These are phyloP conservation scores for Sinella curviseta DNA, from an alignment of 1,140 invertebrate species.

Conservation along the genomic window DNA sequence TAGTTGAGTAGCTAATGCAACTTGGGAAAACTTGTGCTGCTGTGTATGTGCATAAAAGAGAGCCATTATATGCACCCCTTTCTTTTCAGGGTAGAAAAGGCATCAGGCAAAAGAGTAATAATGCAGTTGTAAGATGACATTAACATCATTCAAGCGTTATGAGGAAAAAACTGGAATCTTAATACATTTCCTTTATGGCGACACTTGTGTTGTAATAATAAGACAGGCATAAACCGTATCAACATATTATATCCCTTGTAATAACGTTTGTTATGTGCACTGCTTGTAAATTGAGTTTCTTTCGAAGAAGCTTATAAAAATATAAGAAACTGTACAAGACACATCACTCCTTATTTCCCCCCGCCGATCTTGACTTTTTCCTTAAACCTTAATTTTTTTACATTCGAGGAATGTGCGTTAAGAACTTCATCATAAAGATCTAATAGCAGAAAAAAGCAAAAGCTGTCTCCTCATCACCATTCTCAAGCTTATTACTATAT, in stretches of 20 bases:
- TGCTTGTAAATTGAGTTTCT: not conserved
- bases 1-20: not conserved
- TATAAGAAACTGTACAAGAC: not conserved
- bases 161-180: not conserved
- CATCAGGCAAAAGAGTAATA: not conserved
- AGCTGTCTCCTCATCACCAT: not conserved
- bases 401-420: no score
- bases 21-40: not conserved
- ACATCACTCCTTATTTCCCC: not conserved
- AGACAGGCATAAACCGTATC: slow-evolving; percentile 7
- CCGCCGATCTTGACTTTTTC: no score
- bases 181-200: not conserved
- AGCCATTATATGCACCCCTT: slow-evolving; percentile 8
- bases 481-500: no score
- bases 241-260: slow-evolving; percentile 13
- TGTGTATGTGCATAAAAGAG: slow-evolving; percentile 2
- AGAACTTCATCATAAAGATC: not conserved
- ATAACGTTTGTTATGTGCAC: not conserved
- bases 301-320: not conserved
- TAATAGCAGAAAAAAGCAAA: not conserved
- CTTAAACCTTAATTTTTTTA: not conserved
- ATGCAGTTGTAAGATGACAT: slow-evolving; percentile 16
- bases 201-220: not conserved
- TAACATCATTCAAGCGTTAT: not conserved
- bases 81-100: not conserved